These are phyloP conservation scores for Myotis pilosus DNA, from an alignment of 2,797 vertebrate genomes.

Conservation along the genomic window DNA sequence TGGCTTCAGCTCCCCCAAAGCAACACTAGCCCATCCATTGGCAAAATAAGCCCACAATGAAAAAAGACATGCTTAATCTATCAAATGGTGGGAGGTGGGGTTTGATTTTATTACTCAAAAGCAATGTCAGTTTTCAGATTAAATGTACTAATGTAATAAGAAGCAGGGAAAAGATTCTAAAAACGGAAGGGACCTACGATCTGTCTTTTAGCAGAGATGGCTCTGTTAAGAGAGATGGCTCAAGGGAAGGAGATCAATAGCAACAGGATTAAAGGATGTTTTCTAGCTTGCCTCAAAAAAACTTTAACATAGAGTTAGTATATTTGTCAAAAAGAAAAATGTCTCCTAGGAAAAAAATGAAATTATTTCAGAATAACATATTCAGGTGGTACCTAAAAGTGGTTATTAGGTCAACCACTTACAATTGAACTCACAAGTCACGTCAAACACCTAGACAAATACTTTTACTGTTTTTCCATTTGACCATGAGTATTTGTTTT, in stretches of 20 bases:
- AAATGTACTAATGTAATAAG: neutral
- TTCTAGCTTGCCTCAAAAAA: neutral
- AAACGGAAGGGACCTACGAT: neutral
- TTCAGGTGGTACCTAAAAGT: neutral
- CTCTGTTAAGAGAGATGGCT: neutral
- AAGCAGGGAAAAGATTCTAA: neutral
- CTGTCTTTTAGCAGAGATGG: neutral
- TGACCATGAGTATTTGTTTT: slow-evolving; percentile 14
- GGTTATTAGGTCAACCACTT: neutral
- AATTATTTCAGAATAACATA: neutral
- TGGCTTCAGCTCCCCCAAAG: neutral
- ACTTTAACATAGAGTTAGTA: neutral
- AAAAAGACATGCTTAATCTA: neutral
- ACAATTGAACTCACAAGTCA: neutral
- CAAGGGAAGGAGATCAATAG: neutral
- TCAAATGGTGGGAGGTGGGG: neutral
- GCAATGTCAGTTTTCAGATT: slow-evolving; percentile 21
- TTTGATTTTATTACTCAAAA: slow-evolving; percentile 13
- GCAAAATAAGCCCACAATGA: neutral
- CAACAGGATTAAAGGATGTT: neutral
- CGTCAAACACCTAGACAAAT: neutral
- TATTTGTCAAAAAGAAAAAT: slow-evolving; percentile 10
- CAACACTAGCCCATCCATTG: neutral
- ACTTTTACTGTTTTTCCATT: neutral
- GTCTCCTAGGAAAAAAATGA: neutral